These are phyloP conservation scores for Saccopteryx bilineata DNA, from an alignment of 2,113 vertebrate species.

Conservation along the genomic window DNA sequence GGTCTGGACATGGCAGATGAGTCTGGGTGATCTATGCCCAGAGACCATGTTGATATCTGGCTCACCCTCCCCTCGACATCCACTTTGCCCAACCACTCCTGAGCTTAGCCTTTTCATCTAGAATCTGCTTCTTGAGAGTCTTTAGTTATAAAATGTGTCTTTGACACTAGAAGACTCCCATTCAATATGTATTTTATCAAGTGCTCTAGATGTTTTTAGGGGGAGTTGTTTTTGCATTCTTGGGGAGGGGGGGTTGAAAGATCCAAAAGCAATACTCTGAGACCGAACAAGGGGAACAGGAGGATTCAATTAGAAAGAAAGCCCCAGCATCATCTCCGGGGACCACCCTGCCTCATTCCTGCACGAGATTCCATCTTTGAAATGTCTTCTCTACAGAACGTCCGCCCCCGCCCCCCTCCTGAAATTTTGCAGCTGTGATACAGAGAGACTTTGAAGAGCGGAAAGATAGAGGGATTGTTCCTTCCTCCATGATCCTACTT, in stretches of 20 bases:
- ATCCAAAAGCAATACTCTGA: neutral
- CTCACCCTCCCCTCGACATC: neutral
- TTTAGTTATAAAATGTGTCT: slow-evolving; percentile 5
- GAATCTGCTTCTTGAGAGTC: neutral
- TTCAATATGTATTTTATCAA: slow-evolving; percentile 63
- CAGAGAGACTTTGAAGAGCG: slow-evolving; percentile 68
- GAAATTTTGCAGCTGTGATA: slow-evolving; percentile 78
- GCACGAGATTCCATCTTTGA: slow-evolving; percentile 78
- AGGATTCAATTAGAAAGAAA: slow-evolving; percentile 77
- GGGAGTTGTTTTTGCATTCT: neutral
- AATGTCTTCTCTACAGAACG: slow-evolving; percentile 64
- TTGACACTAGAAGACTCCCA: neutral
- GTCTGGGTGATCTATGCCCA: neutral
- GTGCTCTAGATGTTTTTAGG: neutral
- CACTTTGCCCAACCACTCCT: neutral
- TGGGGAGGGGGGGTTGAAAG: neutral
- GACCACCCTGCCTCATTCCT: slow-evolving; percentile 67
- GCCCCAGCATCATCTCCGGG: neutral
- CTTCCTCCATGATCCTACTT: slow-evolving; percentile 65
- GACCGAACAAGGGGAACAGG: slow-evolving; percentile 55
- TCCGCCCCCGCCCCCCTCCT: neutral
- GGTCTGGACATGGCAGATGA: neutral
- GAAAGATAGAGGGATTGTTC: slow-evolving; percentile 58
- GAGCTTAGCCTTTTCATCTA: neutral
- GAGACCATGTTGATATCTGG: neutral